Base-by-base conservation (phyloP, 2,797 vertebrate genomes). In the Sebastes matsubarae region DNA sequence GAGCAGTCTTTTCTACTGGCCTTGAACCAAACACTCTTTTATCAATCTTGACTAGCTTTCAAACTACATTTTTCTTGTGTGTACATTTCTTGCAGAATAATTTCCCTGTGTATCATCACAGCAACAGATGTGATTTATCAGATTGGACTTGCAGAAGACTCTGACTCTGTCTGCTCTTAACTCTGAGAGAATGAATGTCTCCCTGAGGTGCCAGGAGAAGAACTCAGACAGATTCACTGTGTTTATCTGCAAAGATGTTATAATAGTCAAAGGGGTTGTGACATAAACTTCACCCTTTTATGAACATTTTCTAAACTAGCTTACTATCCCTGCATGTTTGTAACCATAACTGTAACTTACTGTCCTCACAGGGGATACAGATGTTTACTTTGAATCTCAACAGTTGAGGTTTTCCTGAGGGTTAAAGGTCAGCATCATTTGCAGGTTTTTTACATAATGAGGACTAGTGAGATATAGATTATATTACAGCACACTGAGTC, bases 371-470 rank as follows among this genome's bases (percentile, higher is more conserved):
- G 16, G 20, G 68, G 50, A 65, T 67, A 38, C 18, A 75, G 22
- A 70, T 75, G 32, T 80, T 79, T 32, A 74, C 46, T 61, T 59
- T 75, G 22, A 84, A 85, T 76, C 65, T 79, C 54, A 84, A 72
- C 57, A 74, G 58, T 38, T 75, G 65, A 65, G 64, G 75, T 72
- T 77, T 92, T 88, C 89, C 88, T 90, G 88, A 92, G 91, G 87
- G 68, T 89, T 79, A 18, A 79, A 82, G 64, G 69, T 81, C 64
- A 74, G 75, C 82, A 75, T 86, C 25, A 67, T 71, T 59, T 77
- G 77, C 25, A 69, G 52, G 69, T 61, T 73, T 68, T 82, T 82
- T 70, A 58, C 8, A 76, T 64, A 20, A 60, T 72, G n/a, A 75
- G 38, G 55, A 76, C 63, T 58, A 75, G 63, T 66, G 58, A 68